Conservation (phyloP, 2,888 invertebrate species). For the Oeneis ivallda region DNA sequence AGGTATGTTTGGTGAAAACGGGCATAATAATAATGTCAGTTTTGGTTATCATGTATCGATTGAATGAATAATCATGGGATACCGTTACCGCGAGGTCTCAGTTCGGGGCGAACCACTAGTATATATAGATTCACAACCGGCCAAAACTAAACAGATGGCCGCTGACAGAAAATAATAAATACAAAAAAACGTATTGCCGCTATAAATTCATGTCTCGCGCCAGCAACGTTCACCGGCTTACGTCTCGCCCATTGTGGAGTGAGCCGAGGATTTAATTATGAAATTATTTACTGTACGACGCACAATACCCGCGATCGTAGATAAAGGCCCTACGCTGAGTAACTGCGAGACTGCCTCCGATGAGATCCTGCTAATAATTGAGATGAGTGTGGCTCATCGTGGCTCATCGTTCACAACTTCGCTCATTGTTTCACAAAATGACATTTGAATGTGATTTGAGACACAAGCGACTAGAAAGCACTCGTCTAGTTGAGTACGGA, state of each 20-base stretch:
- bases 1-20: no score
- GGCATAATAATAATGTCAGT: no score
- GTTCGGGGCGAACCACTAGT: no score
- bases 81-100: no score
- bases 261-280: slow-evolving; percentile 59
- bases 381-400: slow-evolving; percentile 38
- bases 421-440: slow-evolving; percentile 32
- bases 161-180: background rate
- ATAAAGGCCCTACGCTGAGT: slow-evolving; percentile 35
- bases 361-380: slow-evolving; percentile 35
- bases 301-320: slow-evolving; percentile 30
- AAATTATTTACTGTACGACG: slow-evolving; percentile 49
- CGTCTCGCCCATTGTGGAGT: slow-evolving; percentile 50
- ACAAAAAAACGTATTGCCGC: slow-evolving; percentile 18
- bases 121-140: background rate
- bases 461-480: background rate
- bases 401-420: slow-evolving; percentile 23
- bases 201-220: slow-evolving; percentile 34
- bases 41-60: no score
- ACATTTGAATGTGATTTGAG: slow-evolving; percentile 28
- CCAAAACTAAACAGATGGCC: background rate
- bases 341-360: slow-evolving; percentile 33
- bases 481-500: background rate
- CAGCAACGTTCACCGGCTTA: slow-evolving; percentile 41
- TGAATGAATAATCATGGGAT: no score